Evolutionary conservation across 2,797 vertebrate genomes (phyloP).

Genomic region (Petrocephalus schoutedeni): DNA sequence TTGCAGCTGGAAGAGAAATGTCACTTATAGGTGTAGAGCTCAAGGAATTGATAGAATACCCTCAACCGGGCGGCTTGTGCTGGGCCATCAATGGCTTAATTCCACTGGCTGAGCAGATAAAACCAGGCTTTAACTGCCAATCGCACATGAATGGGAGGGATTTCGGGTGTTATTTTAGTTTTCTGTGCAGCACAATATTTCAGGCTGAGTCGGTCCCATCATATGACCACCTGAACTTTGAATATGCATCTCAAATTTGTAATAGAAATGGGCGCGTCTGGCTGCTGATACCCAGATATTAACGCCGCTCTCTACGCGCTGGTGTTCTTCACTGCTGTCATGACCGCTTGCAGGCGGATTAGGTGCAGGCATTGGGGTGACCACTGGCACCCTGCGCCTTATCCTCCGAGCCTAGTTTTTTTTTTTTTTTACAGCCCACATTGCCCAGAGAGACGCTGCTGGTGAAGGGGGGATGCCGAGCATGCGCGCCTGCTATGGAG

Average conservation of each 20-base stretch:
- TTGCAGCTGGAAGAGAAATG: neutral
- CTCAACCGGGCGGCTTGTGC: neutral
- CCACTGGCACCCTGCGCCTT: neutral
- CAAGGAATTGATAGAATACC: neutral
- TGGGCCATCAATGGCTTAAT: neutral
- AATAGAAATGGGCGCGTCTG: neutral
- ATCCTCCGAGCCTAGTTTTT: neutral
- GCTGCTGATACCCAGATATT: neutral
- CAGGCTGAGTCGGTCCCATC: neutral
- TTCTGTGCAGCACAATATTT: neutral
- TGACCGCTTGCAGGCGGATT: neutral
- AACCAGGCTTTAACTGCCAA: neutral
- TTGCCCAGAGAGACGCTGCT: neutral
- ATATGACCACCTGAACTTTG: neutral
- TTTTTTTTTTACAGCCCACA: neutral
- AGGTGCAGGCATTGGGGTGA: neutral
- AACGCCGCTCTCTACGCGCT: neutral
- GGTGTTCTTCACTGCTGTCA: neutral
- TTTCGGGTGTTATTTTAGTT: neutral
- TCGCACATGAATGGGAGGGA: neutral
- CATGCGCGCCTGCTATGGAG: constrained; percentile 6
- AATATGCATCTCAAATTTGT: neutral
- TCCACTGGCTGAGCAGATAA: neutral
- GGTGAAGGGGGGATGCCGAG: neutral
- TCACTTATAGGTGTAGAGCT: neutral